Conservation (phyloP, 2,113 vertebrate genomes). For the Nesospiza acunhae region DNA sequence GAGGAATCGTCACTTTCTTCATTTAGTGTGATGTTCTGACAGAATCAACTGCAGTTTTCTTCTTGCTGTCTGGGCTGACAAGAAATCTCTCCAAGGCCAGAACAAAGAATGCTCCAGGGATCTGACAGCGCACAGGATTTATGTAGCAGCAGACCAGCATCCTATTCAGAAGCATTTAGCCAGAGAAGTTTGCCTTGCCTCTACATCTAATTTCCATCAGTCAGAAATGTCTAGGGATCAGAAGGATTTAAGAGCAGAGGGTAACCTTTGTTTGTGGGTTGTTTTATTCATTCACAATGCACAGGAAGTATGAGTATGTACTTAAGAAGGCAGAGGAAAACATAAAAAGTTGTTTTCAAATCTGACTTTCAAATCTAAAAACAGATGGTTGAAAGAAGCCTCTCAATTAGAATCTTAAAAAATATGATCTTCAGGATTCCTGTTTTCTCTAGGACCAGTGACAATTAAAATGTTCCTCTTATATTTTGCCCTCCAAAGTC, state of each 20-base stretch:
- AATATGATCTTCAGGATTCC: not conserved
- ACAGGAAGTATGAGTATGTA: not conserved
- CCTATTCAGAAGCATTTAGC: conserved; percentile 61
- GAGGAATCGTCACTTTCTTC: conserved; percentile 8
- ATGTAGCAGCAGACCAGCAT: conserved; percentile 61
- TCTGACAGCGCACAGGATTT: conserved; percentile 56
- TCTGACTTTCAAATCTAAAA: not conserved
- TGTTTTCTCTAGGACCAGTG: not conserved
- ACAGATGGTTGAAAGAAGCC: not conserved
- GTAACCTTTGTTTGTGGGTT: conserved; percentile 10
- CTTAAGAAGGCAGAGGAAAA: not conserved
- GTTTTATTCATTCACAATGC: not conserved
- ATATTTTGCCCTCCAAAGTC: not conserved
- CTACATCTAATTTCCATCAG: conserved; percentile 61
- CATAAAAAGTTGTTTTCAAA: not conserved
- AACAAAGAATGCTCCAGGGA: conserved; percentile 67
- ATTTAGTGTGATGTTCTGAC: conserved; percentile 44
- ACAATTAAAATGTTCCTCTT: not conserved
- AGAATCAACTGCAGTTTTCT: conserved; percentile 52
- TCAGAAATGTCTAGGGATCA: conserved; percentile 41
- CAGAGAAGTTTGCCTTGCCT: conserved; percentile 53
- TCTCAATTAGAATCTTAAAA: not conserved
- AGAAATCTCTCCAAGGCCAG: conserved; percentile 60
- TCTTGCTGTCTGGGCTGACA: conserved; percentile 43
- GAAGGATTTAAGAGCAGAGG: conserved; percentile 36